Base-by-base conservation (phyloP, 1,140 invertebrate genomes). In the Oncopodura yosiiana region DNA sequence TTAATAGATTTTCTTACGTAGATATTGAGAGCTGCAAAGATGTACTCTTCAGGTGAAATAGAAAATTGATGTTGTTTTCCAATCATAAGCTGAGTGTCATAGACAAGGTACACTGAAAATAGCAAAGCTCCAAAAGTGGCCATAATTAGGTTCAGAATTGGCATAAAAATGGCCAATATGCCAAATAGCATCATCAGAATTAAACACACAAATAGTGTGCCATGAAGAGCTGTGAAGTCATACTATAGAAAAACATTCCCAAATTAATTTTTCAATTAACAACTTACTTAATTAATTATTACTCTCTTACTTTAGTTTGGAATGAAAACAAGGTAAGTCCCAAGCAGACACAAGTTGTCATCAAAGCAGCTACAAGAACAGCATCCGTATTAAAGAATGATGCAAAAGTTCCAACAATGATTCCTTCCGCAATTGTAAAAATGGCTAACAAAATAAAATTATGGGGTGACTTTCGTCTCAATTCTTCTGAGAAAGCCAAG, bases 401-500 rank as follows among this genome's bases (percentile, higher is more conserved):
- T 21, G 84, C 73, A 4, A 77, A 71, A 42, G 78, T 74, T 1
- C 80, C 86, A 29, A 92, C 69, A 23, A 91, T 66, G 63, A 91
- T 84, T 26, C 78, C 77, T 74, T 91, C 79, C 2, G 84, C 84
- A 0, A 81, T 11, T 0, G 87, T 92, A 68, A 96, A 96, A 0
- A 94, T 61, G 8, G 74, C 77, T 2, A 97, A 74, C 66, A 94
- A 84, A 37, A 97, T 82, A 66, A 87, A 85, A 69, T 97, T 97
- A 67, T 80, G 81, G 0, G 93, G 94, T 36, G 83, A 77, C 65
- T 80, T 81, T 23, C 92, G 79, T 36, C 91, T 76, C 0, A 94
- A 79, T 65, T 77, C 78, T 24, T 78, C 78, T 72, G 88, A 96
- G 68, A 92, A 97, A 6, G 86, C 81, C 78, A 96, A 80, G 14